Conservation (phyloP, 1,140 invertebrate genomes). For the Gonatopus flavifemur region DNA sequence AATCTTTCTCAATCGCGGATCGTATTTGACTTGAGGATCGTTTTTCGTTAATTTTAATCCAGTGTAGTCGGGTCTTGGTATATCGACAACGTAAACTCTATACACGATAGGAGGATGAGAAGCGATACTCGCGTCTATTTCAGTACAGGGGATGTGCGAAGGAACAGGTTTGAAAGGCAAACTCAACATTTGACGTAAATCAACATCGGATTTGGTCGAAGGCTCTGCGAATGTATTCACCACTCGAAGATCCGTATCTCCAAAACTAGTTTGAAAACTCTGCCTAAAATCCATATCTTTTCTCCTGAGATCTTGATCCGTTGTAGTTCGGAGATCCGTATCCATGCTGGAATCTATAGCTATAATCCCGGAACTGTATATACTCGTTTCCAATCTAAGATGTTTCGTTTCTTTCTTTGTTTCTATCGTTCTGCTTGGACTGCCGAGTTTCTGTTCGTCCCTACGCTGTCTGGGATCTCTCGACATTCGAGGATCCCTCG, state of each 20-base stretch:
- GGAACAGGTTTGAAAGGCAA: conserved; percentile 76
- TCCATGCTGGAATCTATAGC: conserved; percentile 45
- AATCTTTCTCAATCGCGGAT: conserved; percentile 74
- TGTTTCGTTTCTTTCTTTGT: conserved; percentile 42
- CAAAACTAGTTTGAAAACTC: conserved; percentile 47
- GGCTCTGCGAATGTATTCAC: conserved; percentile 39
- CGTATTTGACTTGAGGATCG: conserved; percentile 69
- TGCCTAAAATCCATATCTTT: conserved; percentile 65
- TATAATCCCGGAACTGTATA: conserved; percentile 54
- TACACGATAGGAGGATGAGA: conserved; percentile 74
- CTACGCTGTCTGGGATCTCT: conserved; percentile 35
- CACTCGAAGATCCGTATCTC: conserved; percentile 53
- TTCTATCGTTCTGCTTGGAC: conserved; percentile 28
- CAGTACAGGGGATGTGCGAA: conserved; percentile 77
- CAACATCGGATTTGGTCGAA: conserved; percentile 65
- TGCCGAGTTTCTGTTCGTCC: conserved; percentile 26
- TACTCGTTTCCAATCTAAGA: conserved; percentile 47
- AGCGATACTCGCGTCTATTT: conserved; percentile 79
- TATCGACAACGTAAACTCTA: conserved; percentile 67
- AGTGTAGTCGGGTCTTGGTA: conserved; percentile 73
- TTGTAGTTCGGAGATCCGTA: conserved; percentile 44
- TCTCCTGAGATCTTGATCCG: conserved; percentile 51
- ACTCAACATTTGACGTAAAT: conserved; percentile 67
- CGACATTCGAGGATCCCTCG: conserved; percentile 49
- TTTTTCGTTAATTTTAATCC: conserved; percentile 71